Conservation (phyloP, 2,113 vertebrate species). For the Mionectes macconnelli region DNA sequence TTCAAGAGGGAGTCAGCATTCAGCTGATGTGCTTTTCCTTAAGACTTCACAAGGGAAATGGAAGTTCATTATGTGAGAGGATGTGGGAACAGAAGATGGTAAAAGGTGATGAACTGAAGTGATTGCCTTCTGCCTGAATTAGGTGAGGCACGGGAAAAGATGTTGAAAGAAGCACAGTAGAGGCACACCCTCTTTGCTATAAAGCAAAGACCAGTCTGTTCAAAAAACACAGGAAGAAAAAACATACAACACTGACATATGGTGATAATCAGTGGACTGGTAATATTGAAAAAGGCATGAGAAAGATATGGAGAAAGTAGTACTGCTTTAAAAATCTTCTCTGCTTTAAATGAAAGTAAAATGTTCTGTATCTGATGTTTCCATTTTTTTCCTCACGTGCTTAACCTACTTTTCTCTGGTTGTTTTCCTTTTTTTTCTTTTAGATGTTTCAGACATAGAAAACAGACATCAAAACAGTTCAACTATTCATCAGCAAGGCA, state of each 20-base stretch:
- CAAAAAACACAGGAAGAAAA: background rate
- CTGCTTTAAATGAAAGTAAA: background rate
- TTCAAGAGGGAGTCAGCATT: background rate
- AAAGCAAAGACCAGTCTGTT: background rate
- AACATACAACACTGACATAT: background rate
- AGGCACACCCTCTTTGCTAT: background rate
- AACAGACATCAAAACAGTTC: background rate
- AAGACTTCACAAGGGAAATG: background rate
- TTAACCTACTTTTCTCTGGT: background rate
- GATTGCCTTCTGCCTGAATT: background rate
- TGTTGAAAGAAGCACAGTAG: background rate
- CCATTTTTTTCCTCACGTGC: background rate
- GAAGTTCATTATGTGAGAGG: background rate
- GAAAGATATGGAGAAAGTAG: background rate
- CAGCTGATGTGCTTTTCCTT: background rate
- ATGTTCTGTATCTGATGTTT: background rate
- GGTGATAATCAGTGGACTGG: background rate
- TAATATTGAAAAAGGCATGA: background rate
- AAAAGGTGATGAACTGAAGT: background rate
- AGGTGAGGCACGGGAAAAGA: background rate
- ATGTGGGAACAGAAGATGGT: background rate
- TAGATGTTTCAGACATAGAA: background rate
- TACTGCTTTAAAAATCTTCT: background rate
- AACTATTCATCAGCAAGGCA: background rate
- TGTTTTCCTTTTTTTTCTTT: background rate